These are phyloP conservation scores for Pandemis corylana DNA, from an alignment of 2,888 invertebrate species.

Conservation along the genomic window DNA sequence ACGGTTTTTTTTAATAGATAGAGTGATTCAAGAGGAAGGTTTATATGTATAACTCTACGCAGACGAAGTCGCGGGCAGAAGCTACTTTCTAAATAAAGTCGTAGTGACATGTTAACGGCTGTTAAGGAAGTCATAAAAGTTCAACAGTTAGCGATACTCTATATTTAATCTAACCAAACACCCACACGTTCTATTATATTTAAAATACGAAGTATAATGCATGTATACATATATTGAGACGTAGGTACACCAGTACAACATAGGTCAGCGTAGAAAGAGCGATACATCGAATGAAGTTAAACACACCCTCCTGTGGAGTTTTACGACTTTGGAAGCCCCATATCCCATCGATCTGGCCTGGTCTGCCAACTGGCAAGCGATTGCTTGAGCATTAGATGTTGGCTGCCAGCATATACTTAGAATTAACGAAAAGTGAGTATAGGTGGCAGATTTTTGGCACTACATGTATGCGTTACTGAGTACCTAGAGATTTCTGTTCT, in stretches of 20 bases:
- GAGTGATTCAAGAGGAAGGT: too few species aligned
- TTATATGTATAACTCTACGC: too few species aligned
- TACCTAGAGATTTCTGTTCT: background rate
- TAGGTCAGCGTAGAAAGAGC: background rate
- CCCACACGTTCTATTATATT: background rate
- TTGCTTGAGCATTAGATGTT: background rate
- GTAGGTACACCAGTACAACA: background rate
- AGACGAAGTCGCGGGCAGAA: too few species aligned
- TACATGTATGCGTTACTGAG: background rate
- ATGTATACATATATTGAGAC: background rate
- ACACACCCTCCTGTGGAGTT: background rate
- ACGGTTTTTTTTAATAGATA: too few species aligned
- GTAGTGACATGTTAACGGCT: background rate
- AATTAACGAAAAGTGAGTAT: background rate
- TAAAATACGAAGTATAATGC: background rate
- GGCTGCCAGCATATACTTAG: background rate
- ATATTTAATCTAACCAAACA: slow-evolving; percentile 6
- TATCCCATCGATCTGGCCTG: background rate
- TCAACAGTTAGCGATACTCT: background rate
- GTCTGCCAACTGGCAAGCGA: slow-evolving; percentile 35
- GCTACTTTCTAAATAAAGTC: background rate
- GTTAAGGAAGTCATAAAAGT: background rate
- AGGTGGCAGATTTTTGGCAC: background rate
- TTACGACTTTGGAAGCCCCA: background rate
- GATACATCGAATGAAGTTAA: slow-evolving; percentile 10